Evolutionary conservation across 2,797 vertebrate genomes (phyloP).

Genomic region (Lycodopsis pacificus): DNA sequence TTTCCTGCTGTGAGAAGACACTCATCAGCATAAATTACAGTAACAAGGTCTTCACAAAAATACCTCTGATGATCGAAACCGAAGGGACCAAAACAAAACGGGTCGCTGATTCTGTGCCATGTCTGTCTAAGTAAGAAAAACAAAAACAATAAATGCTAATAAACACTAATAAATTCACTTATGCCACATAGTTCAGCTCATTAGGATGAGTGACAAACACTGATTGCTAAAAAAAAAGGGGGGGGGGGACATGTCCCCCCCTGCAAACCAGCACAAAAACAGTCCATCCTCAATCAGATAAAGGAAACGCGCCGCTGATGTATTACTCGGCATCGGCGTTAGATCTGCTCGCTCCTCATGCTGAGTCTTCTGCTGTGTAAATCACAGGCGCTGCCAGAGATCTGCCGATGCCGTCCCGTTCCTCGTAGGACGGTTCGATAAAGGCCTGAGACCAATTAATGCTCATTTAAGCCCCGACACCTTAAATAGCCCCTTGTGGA

Average conservation of each 20-base stretch:
- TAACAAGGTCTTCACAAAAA: not conserved
- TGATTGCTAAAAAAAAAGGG: not conserved
- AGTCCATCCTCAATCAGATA: not conserved
- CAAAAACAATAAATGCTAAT: slow-evolving; percentile 1
- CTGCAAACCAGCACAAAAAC: not conserved
- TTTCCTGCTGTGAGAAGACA: not conserved
- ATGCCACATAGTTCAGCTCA: slow-evolving; percentile 1
- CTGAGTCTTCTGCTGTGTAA: slow-evolving; percentile 3
- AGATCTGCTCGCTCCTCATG: not conserved
- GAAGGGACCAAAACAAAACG: slow-evolving; percentile 1
- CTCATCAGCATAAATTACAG: not conserved
- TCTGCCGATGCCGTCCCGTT: not conserved
- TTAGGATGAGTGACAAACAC: slow-evolving; percentile 19
- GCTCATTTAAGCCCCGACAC: slow-evolving; percentile 11
- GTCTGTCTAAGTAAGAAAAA: not conserved
- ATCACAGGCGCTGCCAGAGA: not conserved
- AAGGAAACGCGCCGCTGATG: not conserved
- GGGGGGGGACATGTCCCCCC: not conserved
- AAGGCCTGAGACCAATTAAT: slow-evolving; percentile 34
- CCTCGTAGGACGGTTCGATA: not conserved
- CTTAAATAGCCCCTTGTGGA: slow-evolving; percentile 4
- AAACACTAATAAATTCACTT: slow-evolving; percentile 5
- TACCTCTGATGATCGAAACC: not conserved
- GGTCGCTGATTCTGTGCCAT: not conserved
- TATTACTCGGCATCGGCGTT: not conserved